Conservation (phyloP, 2,888 invertebrate genomes). For the Hedychridium roseum region DNA sequence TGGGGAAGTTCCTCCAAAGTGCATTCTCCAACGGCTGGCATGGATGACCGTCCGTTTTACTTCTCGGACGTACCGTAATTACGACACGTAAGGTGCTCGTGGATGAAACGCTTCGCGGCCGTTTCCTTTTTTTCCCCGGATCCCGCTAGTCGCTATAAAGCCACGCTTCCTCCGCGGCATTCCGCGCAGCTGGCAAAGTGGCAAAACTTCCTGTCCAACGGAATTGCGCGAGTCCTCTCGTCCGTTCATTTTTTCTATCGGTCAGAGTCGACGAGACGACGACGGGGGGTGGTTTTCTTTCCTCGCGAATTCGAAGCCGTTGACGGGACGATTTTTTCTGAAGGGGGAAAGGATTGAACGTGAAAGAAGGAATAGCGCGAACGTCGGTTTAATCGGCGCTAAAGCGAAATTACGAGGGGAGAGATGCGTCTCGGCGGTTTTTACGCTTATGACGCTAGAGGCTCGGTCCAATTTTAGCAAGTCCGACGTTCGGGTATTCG, state of each 20-base stretch:
- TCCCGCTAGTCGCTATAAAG: slow-evolving; percentile 25
- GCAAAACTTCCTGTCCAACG: too few species aligned
- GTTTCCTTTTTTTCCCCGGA: slow-evolving; percentile 18
- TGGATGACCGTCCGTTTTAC: not conserved
- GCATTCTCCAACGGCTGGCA: too few species aligned
- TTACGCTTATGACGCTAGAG: slow-evolving; percentile 38
- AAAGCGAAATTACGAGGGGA: not conserved
- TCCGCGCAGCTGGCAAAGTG: too few species aligned
- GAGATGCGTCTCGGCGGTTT: slow-evolving; percentile 25
- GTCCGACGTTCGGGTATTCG: slow-evolving; percentile 13
- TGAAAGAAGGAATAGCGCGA: slow-evolving; percentile 3
- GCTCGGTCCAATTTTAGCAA: slow-evolving; percentile 35
- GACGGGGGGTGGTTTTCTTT: too few species aligned
- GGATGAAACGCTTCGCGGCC: slow-evolving; percentile 22
- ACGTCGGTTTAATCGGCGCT: not conserved
- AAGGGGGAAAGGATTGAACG: slow-evolving; percentile 4
- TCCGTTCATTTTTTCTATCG: too few species aligned
- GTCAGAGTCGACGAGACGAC: too few species aligned
- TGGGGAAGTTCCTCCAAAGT: too few species aligned
- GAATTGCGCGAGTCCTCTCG: too few species aligned
- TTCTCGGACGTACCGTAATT: slow-evolving; percentile 23
- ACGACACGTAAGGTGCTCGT: slow-evolving; percentile 26
- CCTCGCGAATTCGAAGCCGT: too few species aligned
- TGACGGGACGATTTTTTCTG: slow-evolving; percentile 1
- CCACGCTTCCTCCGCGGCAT: too few species aligned